phyloP scores from a whole-genome alignment of 1,140 invertebrate species.

The Drosophila melanica region DNA sequence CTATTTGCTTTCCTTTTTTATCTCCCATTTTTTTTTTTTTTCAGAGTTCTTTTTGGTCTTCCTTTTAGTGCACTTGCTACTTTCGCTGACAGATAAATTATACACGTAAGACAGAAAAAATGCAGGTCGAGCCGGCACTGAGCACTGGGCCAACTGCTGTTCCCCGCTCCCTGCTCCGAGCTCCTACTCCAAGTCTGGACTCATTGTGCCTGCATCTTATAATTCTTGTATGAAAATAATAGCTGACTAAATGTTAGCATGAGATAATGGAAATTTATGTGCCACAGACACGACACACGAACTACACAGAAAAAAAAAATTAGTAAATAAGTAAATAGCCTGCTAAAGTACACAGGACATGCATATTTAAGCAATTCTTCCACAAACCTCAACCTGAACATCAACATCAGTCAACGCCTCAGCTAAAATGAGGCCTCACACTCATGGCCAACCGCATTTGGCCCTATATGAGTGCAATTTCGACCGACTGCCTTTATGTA shows the following conservation, averaged over 20 bases:
- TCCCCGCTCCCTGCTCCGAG: not conserved
- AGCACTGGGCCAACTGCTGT: slow-evolving; percentile 2
- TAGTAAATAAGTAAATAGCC: not conserved
- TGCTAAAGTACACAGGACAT: slow-evolving; percentile 43
- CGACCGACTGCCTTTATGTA: slow-evolving; percentile 64
- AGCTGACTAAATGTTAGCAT: slow-evolving; percentile 76
- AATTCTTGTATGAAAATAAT: slow-evolving; percentile 75
- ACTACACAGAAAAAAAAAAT: slow-evolving; percentile 1
- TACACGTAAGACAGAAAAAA: slow-evolving; percentile 55
- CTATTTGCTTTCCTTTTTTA: slow-evolving; percentile 5
- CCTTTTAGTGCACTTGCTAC: slow-evolving; percentile 33
- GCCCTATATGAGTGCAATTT: slow-evolving; percentile 18
- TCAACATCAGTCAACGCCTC: slow-evolving; percentile 16
- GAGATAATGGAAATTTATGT: slow-evolving; percentile 79
- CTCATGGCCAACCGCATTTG: slow-evolving; percentile 6
- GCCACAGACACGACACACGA: slow-evolving; percentile 52
- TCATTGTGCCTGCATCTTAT: slow-evolving; percentile 64
- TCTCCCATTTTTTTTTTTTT: not conserved
- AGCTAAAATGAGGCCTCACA: slow-evolving; percentile 24
- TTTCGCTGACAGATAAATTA: slow-evolving; percentile 74
- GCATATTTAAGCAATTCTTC: slow-evolving; percentile 63
- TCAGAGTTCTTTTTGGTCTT: slow-evolving; percentile 1
- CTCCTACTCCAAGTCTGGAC: not conserved
- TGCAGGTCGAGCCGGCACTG: slow-evolving; percentile 23
- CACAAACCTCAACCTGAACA: slow-evolving; percentile 39